These are phyloP conservation scores for Sarcophaga carnaria DNA, from an alignment of 2,888 invertebrate species.

Conservation along the genomic window DNA sequence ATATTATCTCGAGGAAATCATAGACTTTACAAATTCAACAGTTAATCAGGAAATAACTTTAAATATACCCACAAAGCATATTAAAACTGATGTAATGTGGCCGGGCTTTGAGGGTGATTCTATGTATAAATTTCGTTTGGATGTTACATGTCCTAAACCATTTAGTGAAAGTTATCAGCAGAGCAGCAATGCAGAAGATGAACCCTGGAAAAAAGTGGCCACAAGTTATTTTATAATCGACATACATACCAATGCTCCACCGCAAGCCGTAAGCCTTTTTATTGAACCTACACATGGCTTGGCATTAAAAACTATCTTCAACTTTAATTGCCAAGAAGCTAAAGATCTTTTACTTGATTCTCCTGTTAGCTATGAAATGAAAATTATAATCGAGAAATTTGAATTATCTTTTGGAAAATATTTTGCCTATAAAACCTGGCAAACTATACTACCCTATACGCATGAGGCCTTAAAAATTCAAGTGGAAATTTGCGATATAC, in stretches of 20 bases:
- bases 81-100: slow-evolving; percentile 57
- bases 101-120: slow-evolving; percentile 67
- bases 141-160: slow-evolving; percentile 66
- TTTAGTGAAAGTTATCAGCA: slow-evolving; percentile 28
- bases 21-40: slow-evolving; percentile 63
- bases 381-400: slow-evolving; percentile 49
- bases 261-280: slow-evolving; percentile 44
- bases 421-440: slow-evolving; percentile 67
- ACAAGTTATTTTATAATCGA: slow-evolving; percentile 67
- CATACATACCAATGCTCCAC: slow-evolving; percentile 67
- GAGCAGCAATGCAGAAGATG: background rate
- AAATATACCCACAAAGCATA: slow-evolving; percentile 59
- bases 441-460: slow-evolving; percentile 61
- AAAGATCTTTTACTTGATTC: slow-evolving; percentile 67
- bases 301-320: slow-evolving; percentile 65
- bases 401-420: slow-evolving; percentile 63
- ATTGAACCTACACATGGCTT: slow-evolving; percentile 55
- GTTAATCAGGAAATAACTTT: slow-evolving; percentile 66
- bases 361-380: slow-evolving; percentile 67
- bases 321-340: slow-evolving; percentile 61
- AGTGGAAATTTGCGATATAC: slow-evolving; percentile 68
- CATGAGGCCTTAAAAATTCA: slow-evolving; percentile 21
- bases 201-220: slow-evolving; percentile 57
- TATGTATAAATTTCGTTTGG: slow-evolving; percentile 70
- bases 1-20: slow-evolving; percentile 66